These are phyloP conservation scores for Toxotes jaculatrix DNA, from an alignment of 2,113 vertebrate genomes.

Conservation along the genomic window DNA sequence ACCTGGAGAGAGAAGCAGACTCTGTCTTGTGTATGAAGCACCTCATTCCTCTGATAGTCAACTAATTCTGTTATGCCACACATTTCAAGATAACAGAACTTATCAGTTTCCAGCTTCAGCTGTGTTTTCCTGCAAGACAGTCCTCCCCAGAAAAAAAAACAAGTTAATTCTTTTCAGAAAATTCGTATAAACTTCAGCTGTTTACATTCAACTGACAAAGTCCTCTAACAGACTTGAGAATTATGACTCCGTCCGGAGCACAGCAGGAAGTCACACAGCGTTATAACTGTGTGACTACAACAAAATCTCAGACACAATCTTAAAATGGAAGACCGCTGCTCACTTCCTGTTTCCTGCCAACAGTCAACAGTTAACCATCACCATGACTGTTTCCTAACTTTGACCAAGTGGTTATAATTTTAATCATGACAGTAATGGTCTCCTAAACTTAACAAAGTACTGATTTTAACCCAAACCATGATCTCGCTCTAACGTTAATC, in stretches of 20 bases:
- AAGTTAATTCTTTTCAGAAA: not conserved
- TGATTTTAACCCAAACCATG: not conserved
- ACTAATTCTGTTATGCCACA: not conserved
- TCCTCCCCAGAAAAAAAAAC: not conserved
- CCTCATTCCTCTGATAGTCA: slow-evolving; percentile 4
- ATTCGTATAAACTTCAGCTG: not conserved
- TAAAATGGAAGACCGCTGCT: not conserved
- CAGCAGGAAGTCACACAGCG: not conserved
- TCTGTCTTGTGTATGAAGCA: not conserved
- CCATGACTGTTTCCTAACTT: not conserved
- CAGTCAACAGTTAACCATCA: not conserved
- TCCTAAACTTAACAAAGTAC: not conserved
- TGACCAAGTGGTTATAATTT: not conserved
- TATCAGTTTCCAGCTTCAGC: not conserved
- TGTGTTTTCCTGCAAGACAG: not conserved
- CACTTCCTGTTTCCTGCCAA: not conserved
- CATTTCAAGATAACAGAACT: not conserved
- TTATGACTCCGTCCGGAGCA: not conserved
- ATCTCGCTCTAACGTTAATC: not conserved
- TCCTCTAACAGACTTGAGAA: not conserved
- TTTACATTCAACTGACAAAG: not conserved
- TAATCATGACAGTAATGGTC: not conserved
- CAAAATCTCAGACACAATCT: not conserved
- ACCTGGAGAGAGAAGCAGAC: slow-evolving; percentile 15
- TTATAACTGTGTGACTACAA: not conserved